Percentiles rank a stretch among this genome's conserved stretches.
These are phyloP conservation scores for Nannospalax galili DNA, from an alignment of 2,113 vertebrate species.

Conservation along the genomic window DNA sequence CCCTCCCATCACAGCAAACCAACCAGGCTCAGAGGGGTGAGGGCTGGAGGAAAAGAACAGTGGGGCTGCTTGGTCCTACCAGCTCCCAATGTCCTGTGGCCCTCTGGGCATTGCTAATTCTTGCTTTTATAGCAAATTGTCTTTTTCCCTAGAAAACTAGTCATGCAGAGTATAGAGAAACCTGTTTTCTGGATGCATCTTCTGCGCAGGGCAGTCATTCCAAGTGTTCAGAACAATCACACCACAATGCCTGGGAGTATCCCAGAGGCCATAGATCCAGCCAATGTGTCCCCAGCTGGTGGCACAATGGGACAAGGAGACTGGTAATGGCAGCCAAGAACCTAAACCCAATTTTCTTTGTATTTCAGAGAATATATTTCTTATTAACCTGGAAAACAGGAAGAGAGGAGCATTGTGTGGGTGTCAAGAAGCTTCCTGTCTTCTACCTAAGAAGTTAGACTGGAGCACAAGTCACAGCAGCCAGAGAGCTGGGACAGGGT, in stretches of 20 bases:
- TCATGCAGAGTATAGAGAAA: conserved; percentile 80
- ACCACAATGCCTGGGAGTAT: background rate
- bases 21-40: background rate
- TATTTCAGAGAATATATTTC: conserved; percentile 77
- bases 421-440: background rate
- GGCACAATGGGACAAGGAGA: background rate
- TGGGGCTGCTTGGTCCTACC: conserved; percentile 70
- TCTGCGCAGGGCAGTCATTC: background rate
- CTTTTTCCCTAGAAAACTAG: conserved; percentile 82
- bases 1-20: background rate
- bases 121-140: conserved; percentile 77
- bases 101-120: conserved; percentile 60
- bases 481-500: background rate
- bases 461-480: background rate
- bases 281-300: background rate
- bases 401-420: conserved; percentile 4
- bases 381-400: conserved; percentile 80
- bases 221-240: background rate
- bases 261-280: background rate
- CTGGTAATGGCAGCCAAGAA: conserved; percentile 74
- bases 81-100: conserved; percentile 62
- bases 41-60: conserved; percentile 71
- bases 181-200: conserved; percentile 39
- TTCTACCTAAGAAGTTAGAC: background rate
- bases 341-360: background rate